phyloP scores from a whole-genome alignment of 2,113 vertebrate species.

The Ceyx margarethae region DNA sequence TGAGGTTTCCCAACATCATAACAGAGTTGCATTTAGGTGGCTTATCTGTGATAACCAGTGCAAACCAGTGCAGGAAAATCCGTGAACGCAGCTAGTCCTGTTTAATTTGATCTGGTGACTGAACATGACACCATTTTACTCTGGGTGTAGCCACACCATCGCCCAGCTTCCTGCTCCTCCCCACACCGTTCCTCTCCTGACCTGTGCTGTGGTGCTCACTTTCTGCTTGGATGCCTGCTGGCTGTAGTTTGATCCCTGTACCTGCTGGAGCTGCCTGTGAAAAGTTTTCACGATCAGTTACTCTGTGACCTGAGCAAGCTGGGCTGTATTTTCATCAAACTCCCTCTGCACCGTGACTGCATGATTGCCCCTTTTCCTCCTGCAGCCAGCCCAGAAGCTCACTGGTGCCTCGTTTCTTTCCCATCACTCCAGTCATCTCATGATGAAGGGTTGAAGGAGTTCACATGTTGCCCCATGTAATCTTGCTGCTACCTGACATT shows the following conservation, averaged over 20 bases:
- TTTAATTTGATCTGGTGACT: constrained; percentile 13
- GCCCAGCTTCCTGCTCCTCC: background rate
- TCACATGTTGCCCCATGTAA: background rate
- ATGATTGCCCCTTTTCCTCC: background rate
- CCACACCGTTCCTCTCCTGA: background rate
- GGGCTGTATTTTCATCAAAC: background rate
- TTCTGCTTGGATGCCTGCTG: background rate
- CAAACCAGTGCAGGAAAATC: constrained; percentile 29
- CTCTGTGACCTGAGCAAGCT: background rate
- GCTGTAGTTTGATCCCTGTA: background rate
- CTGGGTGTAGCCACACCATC: background rate
- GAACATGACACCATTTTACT: background rate
- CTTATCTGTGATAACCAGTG: constrained; percentile 55
- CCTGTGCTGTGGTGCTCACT: rapidly evolving
- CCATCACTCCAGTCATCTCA: background rate
- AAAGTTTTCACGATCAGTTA: background rate
- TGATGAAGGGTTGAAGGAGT: background rate
- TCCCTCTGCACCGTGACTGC: background rate
- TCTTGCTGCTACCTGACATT: constrained; percentile 9
- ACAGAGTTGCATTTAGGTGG: constrained; percentile 21
- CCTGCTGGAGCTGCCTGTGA: background rate
- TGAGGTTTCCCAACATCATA: constrained; percentile 43
- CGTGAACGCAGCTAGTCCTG: background rate
- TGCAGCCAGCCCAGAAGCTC: background rate
- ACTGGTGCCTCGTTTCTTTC: background rate